phyloP scores from a whole-genome alignment of 2,113 vertebrate species.

The Emydura subglobosa region DNA sequence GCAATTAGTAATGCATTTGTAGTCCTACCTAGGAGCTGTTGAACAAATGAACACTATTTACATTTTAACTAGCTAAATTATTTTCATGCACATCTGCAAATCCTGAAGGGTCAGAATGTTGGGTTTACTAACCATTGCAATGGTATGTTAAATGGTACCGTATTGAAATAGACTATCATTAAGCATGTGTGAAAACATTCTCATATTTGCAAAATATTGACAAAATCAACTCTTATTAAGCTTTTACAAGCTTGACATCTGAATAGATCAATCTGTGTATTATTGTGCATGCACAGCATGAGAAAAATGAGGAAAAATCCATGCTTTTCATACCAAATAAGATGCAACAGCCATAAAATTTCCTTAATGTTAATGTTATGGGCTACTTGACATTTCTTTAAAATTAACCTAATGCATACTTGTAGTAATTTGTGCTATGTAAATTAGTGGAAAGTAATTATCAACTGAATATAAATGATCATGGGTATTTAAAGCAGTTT shows the following conservation, averaged over 20 bases:
- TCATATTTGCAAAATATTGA: constrained; percentile 15
- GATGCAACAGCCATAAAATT: not conserved
- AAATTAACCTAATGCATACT: not conserved
- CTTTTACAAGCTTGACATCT: not conserved
- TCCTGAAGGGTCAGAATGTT: not conserved
- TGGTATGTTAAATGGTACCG: not conserved
- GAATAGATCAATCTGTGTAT: not conserved
- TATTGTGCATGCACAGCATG: not conserved
- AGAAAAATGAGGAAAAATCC: not conserved
- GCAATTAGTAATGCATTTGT: not conserved
- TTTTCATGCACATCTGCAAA: not conserved
- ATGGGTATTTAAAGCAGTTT: not conserved
- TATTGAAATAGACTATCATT: not conserved
- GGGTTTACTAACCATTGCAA: not conserved
- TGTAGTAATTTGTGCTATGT: not conserved
- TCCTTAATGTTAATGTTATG: not conserved
- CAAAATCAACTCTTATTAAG: constrained; percentile 4
- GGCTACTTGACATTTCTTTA: constrained; percentile 4
- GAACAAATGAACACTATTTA: not conserved
- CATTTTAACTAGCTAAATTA: rapidly evolving
- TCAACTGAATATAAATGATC: not conserved
- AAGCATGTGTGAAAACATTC: not conserved
- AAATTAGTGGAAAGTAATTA: not conserved
- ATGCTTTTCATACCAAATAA: not conserved
- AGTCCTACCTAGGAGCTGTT: not conserved